Evolutionary conservation across 2,113 vertebrate genomes (phyloP), one percentile per base, ranked within the genome.

Genomic region (Sander vitreus): DNA sequence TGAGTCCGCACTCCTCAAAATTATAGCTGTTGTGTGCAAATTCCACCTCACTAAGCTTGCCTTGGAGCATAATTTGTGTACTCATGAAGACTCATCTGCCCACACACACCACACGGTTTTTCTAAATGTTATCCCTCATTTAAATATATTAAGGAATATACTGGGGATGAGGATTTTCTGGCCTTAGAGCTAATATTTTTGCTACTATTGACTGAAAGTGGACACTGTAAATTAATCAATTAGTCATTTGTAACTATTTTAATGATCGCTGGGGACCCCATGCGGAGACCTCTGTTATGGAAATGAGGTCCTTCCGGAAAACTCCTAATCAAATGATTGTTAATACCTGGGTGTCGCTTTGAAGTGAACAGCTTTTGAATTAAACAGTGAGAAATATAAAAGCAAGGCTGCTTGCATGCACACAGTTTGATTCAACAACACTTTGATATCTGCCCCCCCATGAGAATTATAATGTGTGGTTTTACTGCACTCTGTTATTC

Each of bases 311-410:
- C 59, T 69, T 36, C 51, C 54, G 4, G 71, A 78, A 72, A 59
- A 72, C n/a, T 67, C 58, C 58, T 62, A 76, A 80, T 85, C 73
- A 84, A 88, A 80, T 85, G 68, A 87, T 74, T 78, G 73, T 48
- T 43, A 68, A 78, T 74, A 82, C 30, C 36, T 58, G 55, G 21
- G 43, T 79, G 69, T 27, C n/a, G 12, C 79, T 89, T 85, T 89
- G 65, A 84, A 87, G 77, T 82, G 59, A 89, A 72, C 45, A 0
- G 51, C 45, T 72, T 89, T 73, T 79, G 51, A 88, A 77, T 62
- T 54, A 64, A 65, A 80, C 36, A 59, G 27, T 15, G 62, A 59
- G 15, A 80, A 76, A 73, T 55, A 53, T 47, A 55, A 76, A 80
- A 73, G 57, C 30, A 3, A 60, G 55, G 16, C 13, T 54, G 58